These are phyloP conservation scores for Disparrhopalites patrizii DNA, from an alignment of 2,888 invertebrate genomes.

Conservation along the genomic window DNA sequence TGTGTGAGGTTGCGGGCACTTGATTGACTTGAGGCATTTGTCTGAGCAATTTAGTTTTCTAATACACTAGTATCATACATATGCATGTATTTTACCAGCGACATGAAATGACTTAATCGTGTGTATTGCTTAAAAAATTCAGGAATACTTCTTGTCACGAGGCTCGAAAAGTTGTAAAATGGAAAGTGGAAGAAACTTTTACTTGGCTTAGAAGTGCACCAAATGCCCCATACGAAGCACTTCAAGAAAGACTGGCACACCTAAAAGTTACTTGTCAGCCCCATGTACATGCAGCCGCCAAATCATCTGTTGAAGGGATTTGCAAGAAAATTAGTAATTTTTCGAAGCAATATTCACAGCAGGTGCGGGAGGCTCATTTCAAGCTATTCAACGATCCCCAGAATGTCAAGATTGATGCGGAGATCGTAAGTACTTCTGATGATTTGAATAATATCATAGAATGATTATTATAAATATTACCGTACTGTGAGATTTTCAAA, in stretches of 20 bases:
- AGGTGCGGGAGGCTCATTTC: slow-evolving; percentile 81
- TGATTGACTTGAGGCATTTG: slow-evolving; percentile 47
- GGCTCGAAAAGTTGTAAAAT: slow-evolving; percentile 93
- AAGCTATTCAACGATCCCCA: slow-evolving; percentile 55
- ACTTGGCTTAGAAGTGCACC: slow-evolving; percentile 90
- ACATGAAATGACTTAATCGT: no score
- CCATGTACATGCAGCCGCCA: slow-evolving; percentile 89
- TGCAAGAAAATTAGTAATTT: slow-evolving; percentile 89
- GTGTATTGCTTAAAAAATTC: no score
- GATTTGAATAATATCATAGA: no score
- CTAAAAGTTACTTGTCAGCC: slow-evolving; percentile 82
- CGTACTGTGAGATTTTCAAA: no score
- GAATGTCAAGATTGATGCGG: slow-evolving; percentile 54
- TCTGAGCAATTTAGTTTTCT: slow-evolving; percentile 35
- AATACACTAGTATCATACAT: background rate
- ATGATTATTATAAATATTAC: no score
- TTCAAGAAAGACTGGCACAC: slow-evolving; percentile 82
- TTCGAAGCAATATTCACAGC: slow-evolving; percentile 85
- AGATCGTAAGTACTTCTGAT: slow-evolving; percentile 20
- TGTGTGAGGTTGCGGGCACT: slow-evolving; percentile 28
- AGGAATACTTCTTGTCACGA: slow-evolving; percentile 80
- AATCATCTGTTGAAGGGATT: slow-evolving; percentile 89
- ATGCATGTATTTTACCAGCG: background rate
- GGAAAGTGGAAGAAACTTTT: slow-evolving; percentile 98
- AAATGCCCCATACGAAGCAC: slow-evolving; percentile 91